These are phyloP conservation scores for Hippocampus abdominalis DNA, from an alignment of 2,113 vertebrate species.

Conservation along the genomic window DNA sequence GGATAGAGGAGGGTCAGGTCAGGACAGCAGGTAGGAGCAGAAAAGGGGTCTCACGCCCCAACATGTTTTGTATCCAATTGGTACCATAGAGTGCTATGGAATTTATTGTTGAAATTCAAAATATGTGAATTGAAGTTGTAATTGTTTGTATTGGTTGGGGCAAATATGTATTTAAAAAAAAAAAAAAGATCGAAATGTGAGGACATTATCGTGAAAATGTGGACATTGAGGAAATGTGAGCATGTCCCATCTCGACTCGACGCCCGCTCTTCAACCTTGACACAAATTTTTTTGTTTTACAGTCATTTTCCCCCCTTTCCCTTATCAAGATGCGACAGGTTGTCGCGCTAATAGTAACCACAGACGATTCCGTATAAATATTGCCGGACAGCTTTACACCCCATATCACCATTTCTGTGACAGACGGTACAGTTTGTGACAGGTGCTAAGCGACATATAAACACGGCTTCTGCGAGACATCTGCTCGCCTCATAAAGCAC, in stretches of 20 bases:
- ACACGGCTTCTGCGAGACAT: conserved; percentile 22
- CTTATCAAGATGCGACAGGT: not conserved
- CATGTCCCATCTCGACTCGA: no score
- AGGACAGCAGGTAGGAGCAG: conserved; percentile 53
- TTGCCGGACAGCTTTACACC: not conserved
- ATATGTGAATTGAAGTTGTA: no score
- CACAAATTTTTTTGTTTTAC: not conserved
- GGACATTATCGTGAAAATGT: no score
- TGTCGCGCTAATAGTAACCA: not conserved
- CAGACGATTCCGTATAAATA: conserved; percentile 2
- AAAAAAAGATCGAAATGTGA: no score
- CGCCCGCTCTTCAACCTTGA: no score
- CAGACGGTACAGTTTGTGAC: conserved; percentile 6
- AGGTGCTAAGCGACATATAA: conserved; percentile 17
- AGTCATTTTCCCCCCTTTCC: not conserved
- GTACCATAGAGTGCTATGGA: not conserved
- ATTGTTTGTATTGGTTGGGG: no score
- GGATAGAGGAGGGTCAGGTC: conserved; percentile 26
- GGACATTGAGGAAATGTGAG: no score
- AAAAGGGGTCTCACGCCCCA: conserved; percentile 11
- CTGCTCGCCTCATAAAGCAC: conserved; percentile 15
- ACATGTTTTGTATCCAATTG: conserved; percentile 18
- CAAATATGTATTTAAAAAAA: no score
- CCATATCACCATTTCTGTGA: not conserved
- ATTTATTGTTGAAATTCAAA: no score